Conservation (phyloP, 2,113 vertebrate species). For the Rousettus leschenaultii region DNA sequence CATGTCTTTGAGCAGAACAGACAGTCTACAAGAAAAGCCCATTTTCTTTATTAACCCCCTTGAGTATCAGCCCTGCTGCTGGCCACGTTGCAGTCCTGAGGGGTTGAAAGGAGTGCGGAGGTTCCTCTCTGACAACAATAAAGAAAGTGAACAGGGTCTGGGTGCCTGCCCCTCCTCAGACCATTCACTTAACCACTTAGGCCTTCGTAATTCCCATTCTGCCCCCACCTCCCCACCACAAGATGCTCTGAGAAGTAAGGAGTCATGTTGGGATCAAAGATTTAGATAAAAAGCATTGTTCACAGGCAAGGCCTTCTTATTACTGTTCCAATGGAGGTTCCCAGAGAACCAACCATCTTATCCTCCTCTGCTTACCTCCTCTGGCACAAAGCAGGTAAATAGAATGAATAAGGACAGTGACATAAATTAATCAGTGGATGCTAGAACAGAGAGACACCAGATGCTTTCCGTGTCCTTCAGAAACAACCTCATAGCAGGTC, state of each 20-base stretch:
- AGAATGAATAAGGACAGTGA: neutral
- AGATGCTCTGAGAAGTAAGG: neutral
- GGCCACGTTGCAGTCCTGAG: no score
- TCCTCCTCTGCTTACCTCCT: neutral
- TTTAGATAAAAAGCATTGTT: neutral
- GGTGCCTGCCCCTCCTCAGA: neutral
- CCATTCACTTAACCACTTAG: no score
- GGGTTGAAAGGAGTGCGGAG: rapidly evolving
- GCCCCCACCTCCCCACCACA: neutral
- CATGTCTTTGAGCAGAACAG: neutral
- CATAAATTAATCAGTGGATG: no score
- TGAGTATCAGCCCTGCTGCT: neutral
- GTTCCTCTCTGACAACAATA: no score
- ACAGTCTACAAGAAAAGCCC: neutral
- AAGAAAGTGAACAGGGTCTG: neutral
- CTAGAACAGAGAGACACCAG: neutral
- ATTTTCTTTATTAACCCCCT: rapidly evolving
- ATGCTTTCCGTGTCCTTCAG: no score
- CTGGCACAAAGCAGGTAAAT: neutral
- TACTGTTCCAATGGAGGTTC: rapidly evolving
- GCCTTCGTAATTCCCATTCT: neutral
- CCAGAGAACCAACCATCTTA: neutral
- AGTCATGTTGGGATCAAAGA: neutral
- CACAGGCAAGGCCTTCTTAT: neutral
- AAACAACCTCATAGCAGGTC: neutral